These are phyloP conservation scores for Phengaris arion DNA, from an alignment of 2,888 invertebrate genomes.

Conservation along the genomic window DNA sequence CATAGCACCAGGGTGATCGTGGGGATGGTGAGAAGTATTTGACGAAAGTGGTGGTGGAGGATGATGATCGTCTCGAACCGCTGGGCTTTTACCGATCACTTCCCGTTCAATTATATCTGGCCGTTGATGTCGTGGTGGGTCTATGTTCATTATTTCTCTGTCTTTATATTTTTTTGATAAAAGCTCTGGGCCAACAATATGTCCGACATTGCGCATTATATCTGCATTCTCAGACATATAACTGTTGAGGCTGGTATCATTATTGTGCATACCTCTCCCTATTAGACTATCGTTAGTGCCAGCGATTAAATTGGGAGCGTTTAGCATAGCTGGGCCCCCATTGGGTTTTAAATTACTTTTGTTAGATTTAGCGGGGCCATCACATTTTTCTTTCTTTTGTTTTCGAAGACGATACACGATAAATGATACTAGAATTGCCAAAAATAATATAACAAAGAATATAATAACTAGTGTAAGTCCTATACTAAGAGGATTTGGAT, in stretches of 20 bases:
- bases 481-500: constrained; percentile 92
- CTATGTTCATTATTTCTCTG: constrained; percentile 86
- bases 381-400: constrained; percentile 91
- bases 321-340: constrained; percentile 84
- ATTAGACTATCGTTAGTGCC: constrained; percentile 85
- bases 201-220: constrained; percentile 86
- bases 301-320: constrained; percentile 83
- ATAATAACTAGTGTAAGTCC: constrained; percentile 96
- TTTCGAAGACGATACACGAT: constrained; percentile 94
- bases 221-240: constrained; percentile 87
- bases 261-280: constrained; percentile 83
- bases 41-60: constrained; percentile 88
- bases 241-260: constrained; percentile 84
- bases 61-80: constrained; percentile 87
- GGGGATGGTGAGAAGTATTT: constrained; percentile 84
- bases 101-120: constrained; percentile 97
- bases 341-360: constrained; percentile 89
- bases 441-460: constrained; percentile 93
- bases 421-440: constrained; percentile 94
- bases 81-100: constrained; percentile 90
- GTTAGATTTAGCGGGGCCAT: constrained; percentile 82
- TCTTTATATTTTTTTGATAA: constrained; percentile 94
- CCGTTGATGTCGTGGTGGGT: constrained; percentile 88
- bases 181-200: constrained; percentile 91
- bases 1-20: constrained; percentile 85